Evolutionary conservation across 1,140 invertebrate genomes (phyloP).

Genomic region (Drosophila subobscura): DNA sequence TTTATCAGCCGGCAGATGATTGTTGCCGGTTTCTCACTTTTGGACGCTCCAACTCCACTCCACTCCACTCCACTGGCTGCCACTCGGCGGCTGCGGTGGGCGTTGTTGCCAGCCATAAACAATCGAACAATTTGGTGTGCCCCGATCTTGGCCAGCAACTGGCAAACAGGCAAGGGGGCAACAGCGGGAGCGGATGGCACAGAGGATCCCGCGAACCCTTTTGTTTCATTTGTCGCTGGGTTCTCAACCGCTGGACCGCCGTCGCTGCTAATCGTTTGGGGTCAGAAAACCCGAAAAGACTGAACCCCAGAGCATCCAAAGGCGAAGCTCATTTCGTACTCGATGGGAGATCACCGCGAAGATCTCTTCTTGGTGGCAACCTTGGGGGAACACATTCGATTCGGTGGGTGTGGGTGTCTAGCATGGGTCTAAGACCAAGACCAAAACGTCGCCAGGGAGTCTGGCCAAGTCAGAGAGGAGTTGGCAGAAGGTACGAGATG

Average conservation of each 20-base stretch:
- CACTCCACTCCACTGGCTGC: conserved; percentile 30
- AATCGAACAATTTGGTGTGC: conserved; percentile 79
- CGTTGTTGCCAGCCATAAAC: conserved; percentile 79
- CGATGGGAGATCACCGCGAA: conserved; percentile 2
- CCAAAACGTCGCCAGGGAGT: conserved; percentile 60
- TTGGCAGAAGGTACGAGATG: background rate
- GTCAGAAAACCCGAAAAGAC: conserved; percentile 66
- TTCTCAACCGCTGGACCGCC: conserved; percentile 53
- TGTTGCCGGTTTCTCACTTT: conserved; percentile 82
- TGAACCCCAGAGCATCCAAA: conserved; percentile 3
- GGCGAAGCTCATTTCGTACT: conserved; percentile 9
- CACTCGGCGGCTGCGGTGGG: conserved; percentile 55
- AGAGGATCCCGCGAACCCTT: conserved; percentile 55
- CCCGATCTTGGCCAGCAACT: conserved; percentile 43
- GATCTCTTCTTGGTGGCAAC: conserved; percentile 9
- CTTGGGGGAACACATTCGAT: background rate
- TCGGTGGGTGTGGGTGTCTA: conserved; percentile 20
- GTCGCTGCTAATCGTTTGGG: conserved; percentile 71
- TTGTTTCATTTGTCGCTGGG: conserved; percentile 75
- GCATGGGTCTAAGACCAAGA: conserved; percentile 1
- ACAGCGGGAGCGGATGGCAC: background rate
- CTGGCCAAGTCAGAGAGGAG: conserved; percentile 24
- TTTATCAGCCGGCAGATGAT: conserved; percentile 79
- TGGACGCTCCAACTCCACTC: conserved; percentile 38
- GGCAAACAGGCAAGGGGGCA: background rate